phyloP scores from a whole-genome alignment of 2,113 vertebrate species.

The Tenebrosternarchus preto region DNA sequence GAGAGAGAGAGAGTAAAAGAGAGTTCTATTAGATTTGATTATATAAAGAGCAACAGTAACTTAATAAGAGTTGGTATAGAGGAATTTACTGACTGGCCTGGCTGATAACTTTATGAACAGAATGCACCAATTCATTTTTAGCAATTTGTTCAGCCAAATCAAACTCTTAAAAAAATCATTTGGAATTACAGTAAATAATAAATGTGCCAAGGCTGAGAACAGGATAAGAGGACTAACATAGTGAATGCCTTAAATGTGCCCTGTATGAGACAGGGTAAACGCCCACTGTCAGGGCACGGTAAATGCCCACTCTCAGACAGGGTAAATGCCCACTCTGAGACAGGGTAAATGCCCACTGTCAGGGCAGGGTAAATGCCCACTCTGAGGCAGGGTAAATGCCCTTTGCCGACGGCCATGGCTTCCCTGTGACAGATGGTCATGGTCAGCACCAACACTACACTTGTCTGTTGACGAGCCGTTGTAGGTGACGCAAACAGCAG shows the following conservation, averaged over 20 bases:
- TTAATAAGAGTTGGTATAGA: background rate
- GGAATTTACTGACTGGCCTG: background rate
- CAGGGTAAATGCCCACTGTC: no score
- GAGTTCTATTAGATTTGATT: background rate
- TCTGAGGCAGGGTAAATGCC: background rate
- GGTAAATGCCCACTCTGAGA: no score
- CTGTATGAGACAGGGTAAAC: background rate
- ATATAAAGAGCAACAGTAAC: background rate
- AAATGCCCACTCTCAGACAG: no score
- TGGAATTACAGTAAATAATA: constrained; percentile 40
- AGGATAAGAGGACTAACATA: constrained; percentile 23
- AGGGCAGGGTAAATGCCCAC: no score
- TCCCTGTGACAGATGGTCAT: constrained; percentile 48
- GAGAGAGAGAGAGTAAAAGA: no score
- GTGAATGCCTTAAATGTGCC: constrained; percentile 40
- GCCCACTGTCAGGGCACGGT: no score
- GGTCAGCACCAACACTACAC: constrained; percentile 34
- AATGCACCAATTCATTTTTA: background rate
- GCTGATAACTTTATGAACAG: background rate
- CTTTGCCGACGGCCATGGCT: constrained; percentile 43
- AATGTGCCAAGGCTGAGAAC: no score
- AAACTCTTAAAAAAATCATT: background rate
- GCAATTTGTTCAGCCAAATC: background rate
- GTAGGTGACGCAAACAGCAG: no score
- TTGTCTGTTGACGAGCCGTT: background rate